Conservation (phyloP, 2,888 invertebrate genomes). For the Agonum fuliginosum region DNA sequence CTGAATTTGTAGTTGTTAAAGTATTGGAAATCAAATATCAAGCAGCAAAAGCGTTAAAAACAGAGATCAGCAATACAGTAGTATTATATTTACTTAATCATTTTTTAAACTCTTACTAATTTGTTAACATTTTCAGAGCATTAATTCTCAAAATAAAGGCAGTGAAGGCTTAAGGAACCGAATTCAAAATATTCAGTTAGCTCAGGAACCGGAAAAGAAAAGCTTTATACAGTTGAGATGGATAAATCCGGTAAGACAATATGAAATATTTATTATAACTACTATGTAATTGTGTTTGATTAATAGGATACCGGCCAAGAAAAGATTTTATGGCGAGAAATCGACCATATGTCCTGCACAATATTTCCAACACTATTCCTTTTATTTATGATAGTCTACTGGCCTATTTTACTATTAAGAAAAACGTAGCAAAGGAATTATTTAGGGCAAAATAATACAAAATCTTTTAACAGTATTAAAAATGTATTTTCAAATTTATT, state of each 20-base stretch:
- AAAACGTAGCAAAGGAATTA: conserved; percentile 59
- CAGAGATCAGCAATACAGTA: conserved; percentile 74
- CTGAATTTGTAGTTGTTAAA: conserved; percentile 89
- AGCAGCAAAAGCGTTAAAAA: conserved; percentile 76
- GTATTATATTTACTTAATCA: conserved; percentile 54
- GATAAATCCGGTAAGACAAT: conserved; percentile 67
- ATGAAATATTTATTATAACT: too few relatives aligned
- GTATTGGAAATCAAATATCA: conserved; percentile 86
- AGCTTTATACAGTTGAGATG: conserved; percentile 69
- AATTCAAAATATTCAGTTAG: conserved; percentile 58
- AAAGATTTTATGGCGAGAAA: conserved; percentile 85
- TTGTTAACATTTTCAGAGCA: conserved; percentile 36
- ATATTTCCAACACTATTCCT: conserved; percentile 87
- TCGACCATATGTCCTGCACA: conserved; percentile 84
- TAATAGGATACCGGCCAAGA: conserved; percentile 79
- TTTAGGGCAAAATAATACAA: conserved; percentile 45
- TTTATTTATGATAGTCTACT: conserved; percentile 84
- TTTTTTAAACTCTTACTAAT: neutral
- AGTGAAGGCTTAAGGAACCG: conserved; percentile 69
- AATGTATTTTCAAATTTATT: conserved; percentile 32
- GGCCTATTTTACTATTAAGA: conserved; percentile 82
- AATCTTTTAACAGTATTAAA: conserved; percentile 32
- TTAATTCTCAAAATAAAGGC: conserved; percentile 75
- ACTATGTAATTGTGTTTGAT: neutral
- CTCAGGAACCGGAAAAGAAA: conserved; percentile 48